Evolutionary conservation across 1,140 invertebrate genomes (phyloP), one percentile per base, ranked within the genome.

Genomic region (Euwallacea similis): DNA sequence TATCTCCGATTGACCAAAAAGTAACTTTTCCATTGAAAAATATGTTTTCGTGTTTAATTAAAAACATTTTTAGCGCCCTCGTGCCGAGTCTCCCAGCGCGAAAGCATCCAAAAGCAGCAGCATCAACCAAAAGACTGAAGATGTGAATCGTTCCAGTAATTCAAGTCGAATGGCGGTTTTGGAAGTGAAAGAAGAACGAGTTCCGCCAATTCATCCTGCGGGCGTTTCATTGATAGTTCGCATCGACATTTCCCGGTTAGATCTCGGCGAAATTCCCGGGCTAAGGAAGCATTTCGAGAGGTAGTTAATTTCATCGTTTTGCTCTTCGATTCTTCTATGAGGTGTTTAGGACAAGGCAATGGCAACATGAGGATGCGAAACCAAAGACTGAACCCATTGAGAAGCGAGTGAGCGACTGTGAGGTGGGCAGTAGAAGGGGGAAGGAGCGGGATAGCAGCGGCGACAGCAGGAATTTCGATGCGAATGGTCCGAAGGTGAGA

Each of bases 181-280:
- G 56, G 42, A 46, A 47, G 64, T 65, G 61, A 61, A 71, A 21
- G 53, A 55, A n/a, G 63, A 59, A 54, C 42, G 41, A 43, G 63
- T 66, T 43, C 59, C 59, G 42, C 62, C 61, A 7, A 58, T 65
- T 7, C 53, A 68, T 41, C 42, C 65, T 16, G 15, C 50, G 9
- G 61, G 42, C 9, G 6, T 44, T n/a, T 66, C 62, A 7, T 15
- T 77, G 21, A 72, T 75, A 65, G 76, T 81, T 2, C 71, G 72
- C 10, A 77, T 82, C 16, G 78, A 80, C 50, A 66, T 81, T 15
- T 56, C 15, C 60, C 70, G 75, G 42, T 72, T 82, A 0, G 71
- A 76, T 58, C 46, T 75, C 9, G 72, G 65, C 59, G 55, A 59
- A 54, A 70, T 73, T 56, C 50, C 69, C 13, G 42, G 42, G n/a